Evolutionary conservation across 2,888 invertebrate species (phyloP).

Genomic region (Bhutanitis thaidina): DNA sequence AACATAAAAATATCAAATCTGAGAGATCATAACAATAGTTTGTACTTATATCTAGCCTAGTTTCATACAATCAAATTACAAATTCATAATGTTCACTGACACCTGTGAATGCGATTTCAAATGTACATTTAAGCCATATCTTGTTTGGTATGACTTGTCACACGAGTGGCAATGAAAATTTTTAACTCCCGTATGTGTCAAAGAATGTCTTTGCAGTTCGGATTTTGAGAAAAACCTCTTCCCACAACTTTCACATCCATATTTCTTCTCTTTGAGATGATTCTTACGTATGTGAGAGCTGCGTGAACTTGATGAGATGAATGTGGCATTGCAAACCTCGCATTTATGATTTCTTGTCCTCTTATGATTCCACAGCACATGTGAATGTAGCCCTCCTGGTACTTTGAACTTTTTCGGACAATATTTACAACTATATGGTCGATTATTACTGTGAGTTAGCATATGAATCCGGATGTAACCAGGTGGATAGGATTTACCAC

Average conservation of each 20-base stretch:
- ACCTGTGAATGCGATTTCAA: conserved; percentile 58
- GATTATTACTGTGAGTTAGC: conserved; percentile 62
- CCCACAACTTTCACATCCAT: conserved; percentile 65
- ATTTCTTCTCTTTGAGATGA: conserved; percentile 72
- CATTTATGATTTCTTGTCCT: conserved; percentile 68
- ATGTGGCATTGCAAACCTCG: conserved; percentile 69
- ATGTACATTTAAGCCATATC: conserved; percentile 72
- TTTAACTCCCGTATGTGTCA: conserved; percentile 71
- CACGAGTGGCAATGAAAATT: conserved; percentile 72
- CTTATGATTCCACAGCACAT: conserved; percentile 71
- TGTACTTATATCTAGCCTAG: neutral
- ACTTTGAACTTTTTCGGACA: conserved; percentile 75
- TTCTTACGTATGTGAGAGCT: conserved; percentile 70
- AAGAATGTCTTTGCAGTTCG: conserved; percentile 62
- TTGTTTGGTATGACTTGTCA: conserved; percentile 71
- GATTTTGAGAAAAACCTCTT: conserved; percentile 72
- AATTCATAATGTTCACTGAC: conserved; percentile 2
- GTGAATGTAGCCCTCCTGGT: conserved; percentile 65
- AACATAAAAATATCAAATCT: neutral
- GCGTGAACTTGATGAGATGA: conserved; percentile 67
- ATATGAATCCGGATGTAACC: conserved; percentile 72
- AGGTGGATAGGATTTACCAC: conserved; percentile 72
- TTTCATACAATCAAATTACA: neutral
- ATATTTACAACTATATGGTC: conserved; percentile 64
- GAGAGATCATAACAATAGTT: neutral